Evolutionary conservation across 2,888 invertebrate genomes (phyloP).

Genomic region (Barypeithes pellucidus): DNA sequence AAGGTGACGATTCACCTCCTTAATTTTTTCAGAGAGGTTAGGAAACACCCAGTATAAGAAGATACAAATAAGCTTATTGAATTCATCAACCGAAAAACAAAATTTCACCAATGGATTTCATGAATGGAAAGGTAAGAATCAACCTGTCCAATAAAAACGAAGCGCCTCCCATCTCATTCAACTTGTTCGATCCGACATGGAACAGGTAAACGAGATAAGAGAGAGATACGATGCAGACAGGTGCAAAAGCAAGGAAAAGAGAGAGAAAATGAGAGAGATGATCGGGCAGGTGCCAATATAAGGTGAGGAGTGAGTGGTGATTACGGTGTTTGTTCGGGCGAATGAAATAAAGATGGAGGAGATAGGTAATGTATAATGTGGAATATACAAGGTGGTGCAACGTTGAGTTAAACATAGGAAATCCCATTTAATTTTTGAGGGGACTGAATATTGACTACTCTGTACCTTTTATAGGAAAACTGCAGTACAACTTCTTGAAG

Average conservation of each 20-base stretch:
- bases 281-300: slow-evolving; percentile 1
- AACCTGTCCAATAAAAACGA: slow-evolving; percentile 46
- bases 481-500: too few relatives aligned
- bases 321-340: neutral
- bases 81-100: neutral
- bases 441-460: too few relatives aligned
- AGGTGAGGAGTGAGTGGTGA: neutral
- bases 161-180: slow-evolving; percentile 44
- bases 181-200: slow-evolving; percentile 42
- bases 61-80: neutral
- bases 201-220: slow-evolving; percentile 49
- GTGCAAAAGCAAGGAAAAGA: slow-evolving; percentile 29
- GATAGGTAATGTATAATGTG: too few relatives aligned
- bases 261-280: neutral
- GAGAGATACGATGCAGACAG: slow-evolving; percentile 33
- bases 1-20: too few relatives aligned
- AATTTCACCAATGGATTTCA: slow-evolving; percentile 21
- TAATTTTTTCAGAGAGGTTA: too few relatives aligned
- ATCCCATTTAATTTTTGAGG: too few relatives aligned
- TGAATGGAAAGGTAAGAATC: slow-evolving; percentile 34
- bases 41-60: too few relatives aligned
- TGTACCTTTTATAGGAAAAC: too few relatives aligned
- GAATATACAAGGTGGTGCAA: too few relatives aligned
- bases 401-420: too few relatives aligned
- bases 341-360: neutral